phyloP scores from a whole-genome alignment of 2,888 invertebrate genomes.

The Euphydryas editha region DNA sequence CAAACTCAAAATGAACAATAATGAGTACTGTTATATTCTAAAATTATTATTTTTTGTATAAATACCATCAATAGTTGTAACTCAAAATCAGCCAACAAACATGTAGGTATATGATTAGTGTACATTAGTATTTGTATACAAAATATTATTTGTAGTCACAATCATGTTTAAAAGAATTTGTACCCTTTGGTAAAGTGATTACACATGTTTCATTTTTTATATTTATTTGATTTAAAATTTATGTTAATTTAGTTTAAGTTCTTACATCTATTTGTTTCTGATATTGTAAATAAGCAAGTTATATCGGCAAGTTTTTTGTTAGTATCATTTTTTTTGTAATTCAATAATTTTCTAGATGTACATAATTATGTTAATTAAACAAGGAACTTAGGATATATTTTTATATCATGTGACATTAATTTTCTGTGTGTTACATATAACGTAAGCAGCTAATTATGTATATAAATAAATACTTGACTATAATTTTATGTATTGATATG shows the following conservation, averaged over 20 bases:
- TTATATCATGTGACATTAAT: slow-evolving; percentile 37
- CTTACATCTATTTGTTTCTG: background rate
- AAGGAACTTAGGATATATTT: slow-evolving; percentile 33
- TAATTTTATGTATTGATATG: slow-evolving; percentile 3
- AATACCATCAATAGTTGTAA: background rate
- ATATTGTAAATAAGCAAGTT: slow-evolving; percentile 3
- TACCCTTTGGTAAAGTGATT: background rate
- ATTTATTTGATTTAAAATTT: too few species aligned
- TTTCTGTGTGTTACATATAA: slow-evolving; percentile 3
- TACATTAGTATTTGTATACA: too few species aligned
- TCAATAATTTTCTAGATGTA: slow-evolving; percentile 4
- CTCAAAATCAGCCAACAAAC: too few species aligned
- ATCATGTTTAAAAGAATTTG: too few species aligned
- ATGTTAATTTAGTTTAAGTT: background rate
- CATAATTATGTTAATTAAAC: slow-evolving; percentile 16
- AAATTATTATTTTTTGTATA: slow-evolving; percentile 20
- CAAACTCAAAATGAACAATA: slow-evolving; percentile 69
- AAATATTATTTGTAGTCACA: too few species aligned
- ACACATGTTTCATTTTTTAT: background rate
- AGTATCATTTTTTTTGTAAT: background rate
- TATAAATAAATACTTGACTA: slow-evolving; percentile 1
- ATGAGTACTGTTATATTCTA: slow-evolving; percentile 57
- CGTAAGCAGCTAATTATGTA: background rate
- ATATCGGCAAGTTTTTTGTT: background rate
- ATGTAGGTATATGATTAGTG: too few species aligned